Evolutionary conservation across 2,113 vertebrate genomes (phyloP).

Genomic region (Myodes glareolus): DNA sequence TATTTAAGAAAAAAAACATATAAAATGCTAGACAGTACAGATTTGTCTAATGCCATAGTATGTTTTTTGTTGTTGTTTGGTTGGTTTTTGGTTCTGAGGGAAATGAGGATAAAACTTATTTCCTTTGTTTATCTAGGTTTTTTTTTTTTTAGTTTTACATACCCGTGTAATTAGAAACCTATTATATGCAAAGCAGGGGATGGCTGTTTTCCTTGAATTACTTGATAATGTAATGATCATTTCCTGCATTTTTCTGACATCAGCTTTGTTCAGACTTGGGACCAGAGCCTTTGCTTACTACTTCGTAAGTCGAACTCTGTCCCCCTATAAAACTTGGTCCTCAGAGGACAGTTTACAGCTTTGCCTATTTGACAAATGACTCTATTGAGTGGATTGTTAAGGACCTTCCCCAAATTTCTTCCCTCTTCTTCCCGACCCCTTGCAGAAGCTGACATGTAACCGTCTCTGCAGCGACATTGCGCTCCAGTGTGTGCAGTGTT

Average conservation of each 20-base stretch:
- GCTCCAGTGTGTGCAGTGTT: not conserved
- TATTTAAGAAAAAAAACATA: not conserved
- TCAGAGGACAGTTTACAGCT: not conserved
- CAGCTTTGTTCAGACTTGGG: not conserved
- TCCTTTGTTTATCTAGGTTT: not conserved
- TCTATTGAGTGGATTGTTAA: not conserved
- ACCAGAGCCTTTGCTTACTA: not conserved
- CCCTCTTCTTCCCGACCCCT: not conserved
- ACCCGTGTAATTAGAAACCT: not conserved
- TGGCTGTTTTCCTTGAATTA: not conserved
- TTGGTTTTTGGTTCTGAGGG: not conserved
- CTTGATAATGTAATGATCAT: too few relatives aligned
- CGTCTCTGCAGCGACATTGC: not conserved
- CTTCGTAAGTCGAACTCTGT: not conserved
- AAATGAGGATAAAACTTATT: not conserved
- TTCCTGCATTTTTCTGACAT: not conserved
- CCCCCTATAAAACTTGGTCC: not conserved
- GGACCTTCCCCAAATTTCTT: not conserved
- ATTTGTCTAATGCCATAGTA: not conserved
- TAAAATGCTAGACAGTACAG: not conserved
- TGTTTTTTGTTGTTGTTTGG: not conserved
- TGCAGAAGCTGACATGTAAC: not conserved
- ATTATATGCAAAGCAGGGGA: not conserved
- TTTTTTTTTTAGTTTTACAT: not conserved
- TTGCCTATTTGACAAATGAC: constrained; percentile 37